Evolutionary conservation across 2,888 invertebrate species (phyloP).

Genomic region (Eurytoma californica): DNA sequence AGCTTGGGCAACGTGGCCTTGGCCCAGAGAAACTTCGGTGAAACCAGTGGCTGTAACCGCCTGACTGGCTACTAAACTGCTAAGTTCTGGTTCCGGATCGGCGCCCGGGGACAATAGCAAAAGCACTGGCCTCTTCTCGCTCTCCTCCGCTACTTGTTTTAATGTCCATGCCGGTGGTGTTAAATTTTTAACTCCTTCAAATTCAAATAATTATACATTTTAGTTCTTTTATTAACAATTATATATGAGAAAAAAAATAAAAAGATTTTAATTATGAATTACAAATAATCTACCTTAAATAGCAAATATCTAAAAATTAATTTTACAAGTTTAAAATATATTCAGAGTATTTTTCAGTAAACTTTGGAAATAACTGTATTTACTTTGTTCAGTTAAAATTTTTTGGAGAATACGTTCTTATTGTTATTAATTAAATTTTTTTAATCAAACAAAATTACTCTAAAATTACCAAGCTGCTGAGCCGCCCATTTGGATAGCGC

Average conservation of each 20-base stretch:
- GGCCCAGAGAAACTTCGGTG: constrained; percentile 85
- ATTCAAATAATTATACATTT: constrained; percentile 44
- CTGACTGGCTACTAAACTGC: constrained; percentile 78
- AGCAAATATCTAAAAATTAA: too few species aligned
- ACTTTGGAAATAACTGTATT: too few species aligned
- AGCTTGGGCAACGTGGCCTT: constrained; percentile 82
- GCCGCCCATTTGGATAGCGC: constrained; percentile 85
- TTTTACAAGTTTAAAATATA: too few species aligned
- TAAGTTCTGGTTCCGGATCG: constrained; percentile 91
- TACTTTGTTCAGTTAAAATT: too few species aligned
- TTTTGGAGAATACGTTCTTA: background rate
- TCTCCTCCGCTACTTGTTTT: constrained; percentile 78
- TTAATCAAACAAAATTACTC: background rate
- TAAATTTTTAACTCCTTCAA: constrained; percentile 74
- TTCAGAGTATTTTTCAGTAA: too few species aligned
- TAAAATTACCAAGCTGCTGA: constrained; percentile 78
- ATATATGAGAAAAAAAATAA: background rate
- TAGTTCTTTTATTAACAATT: constrained; percentile 58
- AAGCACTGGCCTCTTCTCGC: constrained; percentile 84
- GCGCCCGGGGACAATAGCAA: constrained; percentile 91
- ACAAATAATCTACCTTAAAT: too few species aligned
- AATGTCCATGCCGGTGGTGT: constrained; percentile 79
- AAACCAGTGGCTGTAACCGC: constrained; percentile 61
- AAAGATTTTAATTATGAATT: too few species aligned
- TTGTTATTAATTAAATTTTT: constrained; percentile 4